Evolutionary conservation across 2,888 invertebrate species (phyloP).

Genomic region (Mimachlamys varia): DNA sequence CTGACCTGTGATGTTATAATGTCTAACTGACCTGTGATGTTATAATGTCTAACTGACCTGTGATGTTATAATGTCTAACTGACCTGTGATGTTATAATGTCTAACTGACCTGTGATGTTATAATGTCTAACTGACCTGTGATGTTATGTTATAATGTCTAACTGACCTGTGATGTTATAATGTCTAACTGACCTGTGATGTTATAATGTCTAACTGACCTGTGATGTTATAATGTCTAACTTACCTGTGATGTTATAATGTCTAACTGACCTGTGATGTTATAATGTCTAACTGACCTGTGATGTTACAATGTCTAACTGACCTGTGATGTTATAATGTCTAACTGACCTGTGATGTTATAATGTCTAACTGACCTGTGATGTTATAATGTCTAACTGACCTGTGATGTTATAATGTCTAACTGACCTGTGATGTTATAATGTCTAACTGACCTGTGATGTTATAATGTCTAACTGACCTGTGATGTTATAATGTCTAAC

Average conservation of each 20-base stretch:
- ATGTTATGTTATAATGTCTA: background rate
- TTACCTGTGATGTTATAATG: too few relatives aligned
- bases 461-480: background rate
- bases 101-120: background rate
- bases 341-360: background rate
- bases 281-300: background rate
- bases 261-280: background rate
- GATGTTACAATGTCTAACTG: background rate
- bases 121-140: background rate
- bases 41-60: background rate
- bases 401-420: background rate
- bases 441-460: too few relatives aligned
- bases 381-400: background rate
- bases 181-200: too few relatives aligned
- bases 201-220: background rate
- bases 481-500: background rate
- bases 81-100: background rate
- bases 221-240: conserved; percentile 46
- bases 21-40: too few relatives aligned
- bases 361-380: too few relatives aligned
- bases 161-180: background rate
- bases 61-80: background rate
- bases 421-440: background rate
- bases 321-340: background rate
- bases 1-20: too few relatives aligned